A percentile compares a stretch with the other conserved stretches of the same genome.
Conservation (phyloP, 2,113 vertebrate species). For the Abramis brama region DNA sequence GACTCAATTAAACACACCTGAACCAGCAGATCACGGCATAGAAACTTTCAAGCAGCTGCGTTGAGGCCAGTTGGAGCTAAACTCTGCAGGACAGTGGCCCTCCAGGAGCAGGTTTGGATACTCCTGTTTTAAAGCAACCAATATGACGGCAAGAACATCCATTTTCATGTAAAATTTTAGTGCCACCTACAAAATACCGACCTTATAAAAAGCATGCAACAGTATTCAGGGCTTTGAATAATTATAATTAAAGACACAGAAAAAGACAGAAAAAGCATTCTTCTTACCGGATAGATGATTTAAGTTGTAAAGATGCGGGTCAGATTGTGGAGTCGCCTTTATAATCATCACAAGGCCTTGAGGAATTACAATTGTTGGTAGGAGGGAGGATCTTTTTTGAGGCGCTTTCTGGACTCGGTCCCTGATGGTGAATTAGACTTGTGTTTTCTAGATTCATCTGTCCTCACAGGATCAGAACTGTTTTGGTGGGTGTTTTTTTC, state of each 20-base stretch:
- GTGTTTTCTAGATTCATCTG: constrained; percentile 27
- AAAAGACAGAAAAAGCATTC: not conserved
- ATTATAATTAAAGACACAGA: not conserved
- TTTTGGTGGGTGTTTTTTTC: constrained; percentile 13
- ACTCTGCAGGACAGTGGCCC: too few relatives aligned
- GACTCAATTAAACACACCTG: too few relatives aligned
- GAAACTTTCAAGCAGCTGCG: too few relatives aligned
- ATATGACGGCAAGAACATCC: not conserved
- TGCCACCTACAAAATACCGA: not conserved
- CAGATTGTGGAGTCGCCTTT: constrained; percentile 51
- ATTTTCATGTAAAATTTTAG: not conserved
- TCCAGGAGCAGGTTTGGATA: too few relatives aligned
- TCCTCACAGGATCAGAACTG: constrained; percentile 36
- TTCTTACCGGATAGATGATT: constrained; percentile 19
- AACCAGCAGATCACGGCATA: too few relatives aligned
- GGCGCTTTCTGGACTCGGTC: constrained; percentile 40
- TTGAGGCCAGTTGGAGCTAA: too few relatives aligned
- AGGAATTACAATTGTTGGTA: constrained; percentile 54
- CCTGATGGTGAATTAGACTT: constrained; percentile 40
- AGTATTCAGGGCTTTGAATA: not conserved
- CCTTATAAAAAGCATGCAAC: not conserved
- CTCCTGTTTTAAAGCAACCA: not conserved
- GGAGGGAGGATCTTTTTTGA: constrained; percentile 63
- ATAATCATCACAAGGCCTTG: constrained; percentile 56
- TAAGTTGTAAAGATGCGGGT: not conserved